phyloP scores from a whole-genome alignment of 2,113 vertebrate species.

The Grantiella picta region DNA sequence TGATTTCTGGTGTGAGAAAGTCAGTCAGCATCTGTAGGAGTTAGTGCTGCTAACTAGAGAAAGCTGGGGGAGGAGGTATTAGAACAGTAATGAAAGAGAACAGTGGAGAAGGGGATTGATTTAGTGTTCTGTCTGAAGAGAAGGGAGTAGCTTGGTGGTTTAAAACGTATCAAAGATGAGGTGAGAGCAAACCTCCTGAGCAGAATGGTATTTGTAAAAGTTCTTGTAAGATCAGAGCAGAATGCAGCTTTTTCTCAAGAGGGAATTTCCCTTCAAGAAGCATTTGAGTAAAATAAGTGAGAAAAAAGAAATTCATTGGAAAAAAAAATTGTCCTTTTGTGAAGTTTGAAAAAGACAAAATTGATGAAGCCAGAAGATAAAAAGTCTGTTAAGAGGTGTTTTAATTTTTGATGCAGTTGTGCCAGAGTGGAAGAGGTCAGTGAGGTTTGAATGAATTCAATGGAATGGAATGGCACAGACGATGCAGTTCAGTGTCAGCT shows the following conservation, averaged over 20 bases:
- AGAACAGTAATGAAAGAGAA: not conserved
- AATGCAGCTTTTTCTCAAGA: not conserved
- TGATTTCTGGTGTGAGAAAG: not conserved
- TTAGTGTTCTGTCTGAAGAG: not conserved
- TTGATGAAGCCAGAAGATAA: not conserved
- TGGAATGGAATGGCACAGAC: not conserved
- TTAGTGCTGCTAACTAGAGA: not conserved
- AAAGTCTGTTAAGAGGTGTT: not conserved
- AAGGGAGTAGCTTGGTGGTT: not conserved
- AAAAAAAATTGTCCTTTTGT: not conserved
- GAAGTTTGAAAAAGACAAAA: not conserved
- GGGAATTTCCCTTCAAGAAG: not conserved
- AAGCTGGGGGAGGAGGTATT: not conserved
- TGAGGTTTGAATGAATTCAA: not conserved
- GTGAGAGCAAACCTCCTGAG: not conserved
- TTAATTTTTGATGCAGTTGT: constrained; percentile 20
- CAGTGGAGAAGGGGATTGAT: not conserved
- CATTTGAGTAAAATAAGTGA: not conserved
- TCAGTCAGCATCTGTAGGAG: not conserved
- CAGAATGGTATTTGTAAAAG: not conserved
- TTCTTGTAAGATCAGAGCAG: not conserved
- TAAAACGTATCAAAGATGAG: not conserved
- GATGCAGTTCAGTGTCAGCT: not conserved
- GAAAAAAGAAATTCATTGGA: not conserved
- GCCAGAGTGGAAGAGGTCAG: not conserved